Evolutionary conservation across 2,797 vertebrate species (phyloP), one percentile per base, ranked within the genome.

Genomic region (Gallinago solitaria): DNA sequence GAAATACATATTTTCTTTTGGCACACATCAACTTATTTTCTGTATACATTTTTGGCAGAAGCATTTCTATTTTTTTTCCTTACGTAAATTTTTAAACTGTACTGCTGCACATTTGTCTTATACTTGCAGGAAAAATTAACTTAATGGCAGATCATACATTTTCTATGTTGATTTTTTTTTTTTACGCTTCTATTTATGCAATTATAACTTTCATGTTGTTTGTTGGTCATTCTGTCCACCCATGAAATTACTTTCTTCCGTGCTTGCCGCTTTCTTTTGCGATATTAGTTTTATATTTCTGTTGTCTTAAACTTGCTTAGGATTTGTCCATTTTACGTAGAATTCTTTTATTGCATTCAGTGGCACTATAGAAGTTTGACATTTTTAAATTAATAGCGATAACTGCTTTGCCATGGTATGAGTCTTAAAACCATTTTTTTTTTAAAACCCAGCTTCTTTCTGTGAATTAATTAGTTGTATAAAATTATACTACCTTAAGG

Each of bases 71-170:
- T 5, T 25, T 63, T 74, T 64, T 21, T 43, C 67, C 16, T 20
- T 69, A 18, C 4, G 1, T 59, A 28, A 18, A 9, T 28, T 77
- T 65, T 18, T 28, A 48, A 33, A 65, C 20, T 54, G 3, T 73
- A 24, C 19, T 64, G 20, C 53, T 85, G 6, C 9, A 1, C 12
- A 21, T 70, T 80, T 64, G n/a, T 9, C 35, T 45, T 65, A 2
- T 33, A 37, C 11, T 57, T 90, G 32, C 12, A 83, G 76, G 77
- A 83, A 27, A 54, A 45, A 20, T 9, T 11, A 77, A 27, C 2
- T 1, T 48, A 63, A 50, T 6, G 0, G 5, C 32, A 79, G 10
- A 6, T 47, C 0, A 0, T 77, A 48, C 3, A 15, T 67, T 6
- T 63, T 30, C 4, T 30, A 17, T 10, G 2, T 5, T 50, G 50